Evolutionary conservation across 2,113 vertebrate genomes (phyloP).

Genomic region (Bubo scandiacus): DNA sequence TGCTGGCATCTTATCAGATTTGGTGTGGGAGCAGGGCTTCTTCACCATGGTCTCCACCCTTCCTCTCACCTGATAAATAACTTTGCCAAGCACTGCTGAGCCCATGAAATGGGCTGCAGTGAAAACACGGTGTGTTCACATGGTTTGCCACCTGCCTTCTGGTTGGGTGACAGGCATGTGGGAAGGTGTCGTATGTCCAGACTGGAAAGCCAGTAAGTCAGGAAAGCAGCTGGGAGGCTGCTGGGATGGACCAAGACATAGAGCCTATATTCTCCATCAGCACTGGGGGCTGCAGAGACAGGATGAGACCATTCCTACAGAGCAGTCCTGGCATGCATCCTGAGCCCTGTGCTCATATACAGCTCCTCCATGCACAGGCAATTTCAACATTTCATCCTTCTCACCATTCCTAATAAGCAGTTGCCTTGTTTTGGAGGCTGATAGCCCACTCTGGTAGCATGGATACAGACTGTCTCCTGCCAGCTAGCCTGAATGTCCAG

Average conservation of each 20-base stretch:
- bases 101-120: background rate
- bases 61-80: background rate
- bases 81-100: background rate
- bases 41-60: background rate
- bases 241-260: background rate
- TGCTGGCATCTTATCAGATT: background rate
- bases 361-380: background rate
- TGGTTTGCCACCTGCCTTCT: background rate
- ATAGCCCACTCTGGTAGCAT: background rate
- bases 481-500: background rate
- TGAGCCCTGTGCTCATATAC: background rate
- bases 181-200: background rate
- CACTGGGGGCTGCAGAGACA: fast-evolving
- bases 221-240: background rate
- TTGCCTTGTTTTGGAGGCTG: background rate
- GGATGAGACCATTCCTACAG: background rate
- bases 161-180: fast-evolving
- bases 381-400: background rate
- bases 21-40: background rate
- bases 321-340: fast-evolving
- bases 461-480: background rate
- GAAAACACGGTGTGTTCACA: fast-evolving
- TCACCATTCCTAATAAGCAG: background rate
- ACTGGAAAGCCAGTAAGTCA: background rate
- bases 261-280: background rate